Conservation (phyloP, 1,140 invertebrate genomes). For the Acromyrmex echinatior region DNA sequence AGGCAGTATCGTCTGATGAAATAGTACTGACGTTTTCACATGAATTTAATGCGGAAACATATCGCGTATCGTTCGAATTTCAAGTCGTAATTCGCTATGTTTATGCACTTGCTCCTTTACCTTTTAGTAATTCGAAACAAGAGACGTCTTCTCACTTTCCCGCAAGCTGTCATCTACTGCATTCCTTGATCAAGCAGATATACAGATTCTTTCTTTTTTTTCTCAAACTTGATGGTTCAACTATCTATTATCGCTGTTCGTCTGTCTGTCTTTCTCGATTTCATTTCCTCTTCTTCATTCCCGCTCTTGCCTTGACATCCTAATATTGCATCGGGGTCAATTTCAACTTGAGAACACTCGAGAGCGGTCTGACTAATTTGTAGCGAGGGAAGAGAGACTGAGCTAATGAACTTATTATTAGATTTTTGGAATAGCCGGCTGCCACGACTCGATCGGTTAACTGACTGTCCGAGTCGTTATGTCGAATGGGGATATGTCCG, state of each 20-base stretch:
- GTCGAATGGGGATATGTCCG: slow-evolving; percentile 36
- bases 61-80: slow-evolving; percentile 54
- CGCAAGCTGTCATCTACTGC: slow-evolving; percentile 57
- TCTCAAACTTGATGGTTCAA: slow-evolving; percentile 10
- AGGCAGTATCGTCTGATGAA: slow-evolving; percentile 42
- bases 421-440: slow-evolving; percentile 74
- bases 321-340: slow-evolving; percentile 62
- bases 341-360: slow-evolving; percentile 64
- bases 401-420: slow-evolving; percentile 81
- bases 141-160: slow-evolving; percentile 31
- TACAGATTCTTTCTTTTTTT: slow-evolving; percentile 47
- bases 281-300: neutral
- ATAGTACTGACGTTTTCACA: slow-evolving; percentile 22
- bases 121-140: slow-evolving; percentile 54
- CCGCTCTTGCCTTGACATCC: slow-evolving; percentile 30
- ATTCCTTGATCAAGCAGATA: slow-evolving; percentile 77
- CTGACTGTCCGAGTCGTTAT: slow-evolving; percentile 24
- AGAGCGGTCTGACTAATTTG: slow-evolving; percentile 70
- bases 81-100: slow-evolving; percentile 43
- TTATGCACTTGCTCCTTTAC: slow-evolving; percentile 24
- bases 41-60: slow-evolving; percentile 46
- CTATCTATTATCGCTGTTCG: slow-evolving; percentile 56
- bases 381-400: slow-evolving; percentile 20
- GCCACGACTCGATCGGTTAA: slow-evolving; percentile 53
- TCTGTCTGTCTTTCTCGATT: slow-evolving; percentile 33